A percentile compares a stretch with the other conserved stretches of the same genome.
Evolutionary conservation across 2,888 invertebrate species (phyloP).

Genomic region (Eubasilissa splendida): DNA sequence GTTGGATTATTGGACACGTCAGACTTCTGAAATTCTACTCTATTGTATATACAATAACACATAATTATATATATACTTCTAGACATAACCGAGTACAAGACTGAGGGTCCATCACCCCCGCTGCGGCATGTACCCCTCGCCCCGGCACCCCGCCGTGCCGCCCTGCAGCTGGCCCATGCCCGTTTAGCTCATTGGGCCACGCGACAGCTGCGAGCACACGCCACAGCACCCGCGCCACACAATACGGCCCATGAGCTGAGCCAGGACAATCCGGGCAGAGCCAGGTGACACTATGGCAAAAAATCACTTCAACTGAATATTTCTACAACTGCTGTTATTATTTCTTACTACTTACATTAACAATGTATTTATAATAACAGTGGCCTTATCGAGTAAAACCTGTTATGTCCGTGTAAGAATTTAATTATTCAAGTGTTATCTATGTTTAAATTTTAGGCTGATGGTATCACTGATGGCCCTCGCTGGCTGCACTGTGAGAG

Average conservation of each 20-base stretch:
- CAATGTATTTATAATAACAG: not conserved
- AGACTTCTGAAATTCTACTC: too few species aligned
- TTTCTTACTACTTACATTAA: not conserved
- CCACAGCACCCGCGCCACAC: conserved; percentile 46
- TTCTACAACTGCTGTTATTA: not conserved
- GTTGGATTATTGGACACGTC: too few species aligned
- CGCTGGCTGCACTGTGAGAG: conserved; percentile 67
- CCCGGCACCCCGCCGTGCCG: conserved; percentile 48
- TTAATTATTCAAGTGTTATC: too few species aligned
- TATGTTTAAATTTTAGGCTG: conserved; percentile 62
- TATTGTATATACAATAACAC: too few species aligned
- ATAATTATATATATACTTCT: not conserved
- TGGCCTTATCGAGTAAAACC: not conserved
- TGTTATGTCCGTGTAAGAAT: too few species aligned
- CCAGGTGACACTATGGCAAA: conserved; percentile 63
- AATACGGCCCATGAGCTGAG: conserved; percentile 70
- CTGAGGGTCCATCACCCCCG: conserved; percentile 20
- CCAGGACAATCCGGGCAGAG: conserved; percentile 68
- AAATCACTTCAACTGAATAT: not conserved
- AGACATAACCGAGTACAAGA: conserved; percentile 7
- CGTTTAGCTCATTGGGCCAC: conserved; percentile 51
- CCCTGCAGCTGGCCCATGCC: conserved; percentile 48
- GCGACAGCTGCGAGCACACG: conserved; percentile 48
- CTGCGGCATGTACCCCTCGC: conserved; percentile 46
- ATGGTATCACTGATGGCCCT: conserved; percentile 67